phyloP scores from a whole-genome alignment of 2,888 invertebrate genomes.

The Caenorhabditis drosophilae region DNA sequence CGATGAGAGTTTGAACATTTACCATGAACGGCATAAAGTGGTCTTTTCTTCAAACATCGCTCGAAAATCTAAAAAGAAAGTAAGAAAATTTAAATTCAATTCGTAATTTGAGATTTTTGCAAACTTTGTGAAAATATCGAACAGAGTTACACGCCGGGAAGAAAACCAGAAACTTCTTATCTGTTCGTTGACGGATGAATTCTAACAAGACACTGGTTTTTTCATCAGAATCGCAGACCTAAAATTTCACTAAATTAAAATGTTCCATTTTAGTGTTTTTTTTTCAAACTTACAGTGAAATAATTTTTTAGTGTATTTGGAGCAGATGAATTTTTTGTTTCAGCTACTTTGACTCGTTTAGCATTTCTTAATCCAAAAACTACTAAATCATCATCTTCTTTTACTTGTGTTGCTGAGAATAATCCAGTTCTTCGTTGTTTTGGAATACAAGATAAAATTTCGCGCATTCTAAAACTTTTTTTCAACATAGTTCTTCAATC shows the following conservation, averaged over 20 bases:
- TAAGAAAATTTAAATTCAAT: not conserved
- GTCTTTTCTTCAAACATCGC: conserved; percentile 45
- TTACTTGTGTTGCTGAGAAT: conserved; percentile 98
- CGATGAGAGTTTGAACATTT: conserved; percentile 78
- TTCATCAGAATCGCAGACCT: conserved; percentile 77
- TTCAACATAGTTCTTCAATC: not conserved
- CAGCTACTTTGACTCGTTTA: conserved; percentile 44
- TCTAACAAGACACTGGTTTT: conserved; percentile 82
- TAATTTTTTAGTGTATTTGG: conserved; percentile 51
- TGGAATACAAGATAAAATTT: conserved; percentile 87
- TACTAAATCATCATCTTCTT: conserved; percentile 87
- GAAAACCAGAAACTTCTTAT: conserved; percentile 76
- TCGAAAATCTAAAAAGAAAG: conserved; percentile 35
- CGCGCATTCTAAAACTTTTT: conserved; percentile 76
- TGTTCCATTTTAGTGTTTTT: not conserved
- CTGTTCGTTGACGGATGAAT: conserved; percentile 75
- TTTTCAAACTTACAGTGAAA: conserved; percentile 41
- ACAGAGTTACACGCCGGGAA: conserved; percentile 94
- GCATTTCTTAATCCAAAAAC: conserved; percentile 78
- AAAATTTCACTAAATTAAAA: conserved; percentile 14
- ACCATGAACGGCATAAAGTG: conserved; percentile 84
- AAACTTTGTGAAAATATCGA: conserved; percentile 80
- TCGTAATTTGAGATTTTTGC: conserved; percentile 4
- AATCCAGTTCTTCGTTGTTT: conserved; percentile 91
- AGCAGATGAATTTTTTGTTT: conserved; percentile 42